Conservation (phyloP, 2,113 vertebrate species). For the Melanerpes aurifrons region DNA sequence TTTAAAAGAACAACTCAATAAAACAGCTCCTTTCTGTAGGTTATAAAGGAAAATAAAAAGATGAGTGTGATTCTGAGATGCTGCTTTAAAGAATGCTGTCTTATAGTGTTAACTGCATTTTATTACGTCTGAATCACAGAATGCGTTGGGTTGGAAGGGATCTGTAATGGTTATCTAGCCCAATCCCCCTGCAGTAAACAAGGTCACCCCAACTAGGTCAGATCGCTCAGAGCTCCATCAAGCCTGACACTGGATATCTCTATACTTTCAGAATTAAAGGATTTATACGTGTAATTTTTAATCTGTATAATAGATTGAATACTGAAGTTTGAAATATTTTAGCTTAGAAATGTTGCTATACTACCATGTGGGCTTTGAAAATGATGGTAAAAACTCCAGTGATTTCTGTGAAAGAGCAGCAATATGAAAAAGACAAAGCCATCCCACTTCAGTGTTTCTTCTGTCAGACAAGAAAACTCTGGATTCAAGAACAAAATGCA, state of each 20-base stretch:
- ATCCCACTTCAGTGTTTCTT: not conserved
- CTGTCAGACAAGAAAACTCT: not conserved
- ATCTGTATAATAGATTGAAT: not conserved
- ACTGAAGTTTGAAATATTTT: not conserved
- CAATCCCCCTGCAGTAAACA: no score
- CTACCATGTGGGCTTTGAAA: not conserved
- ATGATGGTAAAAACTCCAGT: accelerated
- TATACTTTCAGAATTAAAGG: not conserved
- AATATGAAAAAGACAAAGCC: not conserved
- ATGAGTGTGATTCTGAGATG: not conserved
- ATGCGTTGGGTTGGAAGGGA: no score
- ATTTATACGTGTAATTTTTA: not conserved
- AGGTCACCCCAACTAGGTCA: no score
- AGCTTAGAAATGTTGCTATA: not conserved
- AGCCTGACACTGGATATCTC: no score
- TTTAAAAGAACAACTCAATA: not conserved
- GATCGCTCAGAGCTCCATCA: no score
- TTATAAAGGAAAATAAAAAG: not conserved
- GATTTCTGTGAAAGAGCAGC: not conserved
- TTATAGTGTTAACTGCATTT: not conserved
- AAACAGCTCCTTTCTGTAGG: not conserved
- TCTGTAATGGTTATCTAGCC: no score
- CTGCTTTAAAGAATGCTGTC: not conserved
- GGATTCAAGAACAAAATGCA: not conserved
- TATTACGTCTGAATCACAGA: not conserved